These are phyloP conservation scores for Lepidocyrtinus sp. DNA, from an alignment of 2,888 invertebrate genomes.

Conservation along the genomic window DNA sequence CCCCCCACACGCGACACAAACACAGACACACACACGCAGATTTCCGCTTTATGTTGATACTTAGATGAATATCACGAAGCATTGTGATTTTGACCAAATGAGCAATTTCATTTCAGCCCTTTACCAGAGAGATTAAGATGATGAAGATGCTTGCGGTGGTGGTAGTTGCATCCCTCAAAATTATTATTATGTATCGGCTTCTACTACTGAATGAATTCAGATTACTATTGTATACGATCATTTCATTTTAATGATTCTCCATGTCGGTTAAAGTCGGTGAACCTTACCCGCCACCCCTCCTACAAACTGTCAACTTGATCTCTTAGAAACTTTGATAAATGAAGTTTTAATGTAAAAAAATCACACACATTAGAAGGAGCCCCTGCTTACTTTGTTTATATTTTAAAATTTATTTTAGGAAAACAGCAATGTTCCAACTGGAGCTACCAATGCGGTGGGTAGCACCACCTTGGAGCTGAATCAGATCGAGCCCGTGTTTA, in stretches of 20 bases:
- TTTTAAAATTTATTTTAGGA: conserved; percentile 29
- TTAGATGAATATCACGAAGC: no score
- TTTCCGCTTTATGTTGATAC: neutral
- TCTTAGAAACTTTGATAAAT: neutral
- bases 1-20: conserved; percentile 8
- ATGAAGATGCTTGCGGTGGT: no score
- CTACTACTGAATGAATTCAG: no score
- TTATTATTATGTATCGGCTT: no score
- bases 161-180: no score
- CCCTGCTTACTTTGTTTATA: neutral
- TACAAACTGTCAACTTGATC: neutral
- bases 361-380: neutral
- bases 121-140: no score
- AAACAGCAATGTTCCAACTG: conserved; percentile 38
- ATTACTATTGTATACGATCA: no score
- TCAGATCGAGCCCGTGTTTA: conserved; percentile 72
- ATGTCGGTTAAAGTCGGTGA: neutral
- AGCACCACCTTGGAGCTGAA: conserved; percentile 64
- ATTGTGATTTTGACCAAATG: no score
- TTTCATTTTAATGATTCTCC: neutral
- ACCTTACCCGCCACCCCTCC: neutral
- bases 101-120: no score
- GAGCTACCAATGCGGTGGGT: conserved; percentile 40
- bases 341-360: neutral
- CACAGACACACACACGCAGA: neutral